Evolutionary conservation across 2,113 vertebrate genomes (phyloP), one percentile per base, ranked within the genome.

Genomic region (Scytalopus superciliaris): DNA sequence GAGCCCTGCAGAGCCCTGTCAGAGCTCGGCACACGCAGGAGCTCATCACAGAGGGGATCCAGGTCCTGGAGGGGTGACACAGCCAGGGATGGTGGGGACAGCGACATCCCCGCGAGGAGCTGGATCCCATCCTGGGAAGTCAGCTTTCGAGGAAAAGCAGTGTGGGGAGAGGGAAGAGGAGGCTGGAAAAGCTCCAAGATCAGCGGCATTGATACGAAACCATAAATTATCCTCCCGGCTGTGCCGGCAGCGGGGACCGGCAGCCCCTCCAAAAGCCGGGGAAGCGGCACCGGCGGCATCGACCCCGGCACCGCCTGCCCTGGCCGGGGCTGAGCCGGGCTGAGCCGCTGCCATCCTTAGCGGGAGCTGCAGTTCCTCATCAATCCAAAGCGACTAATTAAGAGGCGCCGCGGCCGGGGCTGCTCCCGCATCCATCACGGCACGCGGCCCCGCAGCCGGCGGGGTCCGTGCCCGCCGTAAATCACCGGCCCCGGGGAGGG

Each of bases 171-270:
- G 95, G 94, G 84, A 96, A 93, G 92, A 89, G 88, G 90, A 95
- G 69, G 82, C 82, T 96, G 96, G 94, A 95, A 95, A 94, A 15
- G 75, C 90, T 95, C 95, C 95, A 95, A 94, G 96, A 96, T 90
- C 95, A 86, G 88, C 85, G 13, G 72, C 23, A 72, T 70, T 33
- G 95, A 95, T 94, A 90, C 49, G 22, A 70, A 95, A 96, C 93
- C 86, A 64, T 87, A 37, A 95, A 97, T 93, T 93, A 93, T 94
- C 95, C 69, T 25, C 52, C 35, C 27, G 31, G 79, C 85, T 69
- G 85, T 66, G 86, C 7, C 9, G 55, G 82, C 90, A 37, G 81
- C 14, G 40, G 70, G 66, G 57, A 37, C 37, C 44, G 9, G 66
- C 87, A 33, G 82, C 94, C 86, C 85, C 90, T 42, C 50, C 9